Percentiles rank a stretch among this genome's conserved stretches.
Evolutionary conservation across 2,888 invertebrate species (phyloP).

Genomic region (Laspeyria flexula): DNA sequence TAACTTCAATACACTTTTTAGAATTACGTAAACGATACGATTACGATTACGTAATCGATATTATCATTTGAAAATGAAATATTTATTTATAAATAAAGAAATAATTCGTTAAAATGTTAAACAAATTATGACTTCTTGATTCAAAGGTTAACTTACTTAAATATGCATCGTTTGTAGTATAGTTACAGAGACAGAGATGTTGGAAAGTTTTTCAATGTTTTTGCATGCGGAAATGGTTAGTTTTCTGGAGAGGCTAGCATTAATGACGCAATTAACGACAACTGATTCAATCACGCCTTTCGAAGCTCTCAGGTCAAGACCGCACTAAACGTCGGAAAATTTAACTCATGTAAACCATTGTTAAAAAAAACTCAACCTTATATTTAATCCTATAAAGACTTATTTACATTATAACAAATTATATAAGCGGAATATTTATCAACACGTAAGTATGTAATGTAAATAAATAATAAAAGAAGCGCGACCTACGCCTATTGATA

Average conservation of each 20-base stretch:
- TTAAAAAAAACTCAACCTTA: conserved; percentile 43
- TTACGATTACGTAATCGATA: too few species aligned
- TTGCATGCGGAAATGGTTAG: too few species aligned
- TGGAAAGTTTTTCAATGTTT: too few species aligned
- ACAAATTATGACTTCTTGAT: too few species aligned
- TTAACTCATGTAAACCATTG: conserved; percentile 30
- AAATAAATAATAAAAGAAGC: conserved; percentile 53
- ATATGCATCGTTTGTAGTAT: too few species aligned
- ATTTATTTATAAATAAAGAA: too few species aligned
- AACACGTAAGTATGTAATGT: conserved; percentile 44
- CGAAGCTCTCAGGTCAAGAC: conserved; percentile 58
- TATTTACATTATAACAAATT: conserved; percentile 25
- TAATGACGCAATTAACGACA: conserved; percentile 44
- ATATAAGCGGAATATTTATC: conserved; percentile 38
- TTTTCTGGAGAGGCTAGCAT: conserved; percentile 12
- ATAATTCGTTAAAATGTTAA: too few species aligned
- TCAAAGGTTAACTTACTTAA: too few species aligned
- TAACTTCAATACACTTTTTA: too few species aligned
- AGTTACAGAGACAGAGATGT: too few species aligned
- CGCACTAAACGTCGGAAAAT: conserved; percentile 49
- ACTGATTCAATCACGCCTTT: conserved; percentile 56
- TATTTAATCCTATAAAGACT: conserved; percentile 19
- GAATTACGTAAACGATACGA: too few species aligned
- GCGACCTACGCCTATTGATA: conserved; percentile 37
- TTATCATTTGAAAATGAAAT: too few species aligned